Evolutionary conservation across 2,797 vertebrate genomes (phyloP).

Genomic region (Spinus olivaceus): DNA sequence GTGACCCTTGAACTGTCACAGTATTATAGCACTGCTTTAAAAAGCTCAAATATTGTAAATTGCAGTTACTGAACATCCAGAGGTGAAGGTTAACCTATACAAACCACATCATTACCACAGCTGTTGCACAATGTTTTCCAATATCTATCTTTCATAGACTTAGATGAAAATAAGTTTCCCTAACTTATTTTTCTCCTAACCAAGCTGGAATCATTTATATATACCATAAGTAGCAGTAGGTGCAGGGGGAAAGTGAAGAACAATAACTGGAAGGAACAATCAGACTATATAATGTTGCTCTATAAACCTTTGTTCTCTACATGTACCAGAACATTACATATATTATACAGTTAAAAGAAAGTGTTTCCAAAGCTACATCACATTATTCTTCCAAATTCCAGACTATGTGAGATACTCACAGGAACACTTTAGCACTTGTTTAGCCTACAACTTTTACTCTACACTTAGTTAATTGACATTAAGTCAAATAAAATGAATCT

Average conservation of each 20-base stretch:
- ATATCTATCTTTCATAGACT: neutral
- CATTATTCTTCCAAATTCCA: neutral
- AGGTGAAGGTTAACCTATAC: neutral
- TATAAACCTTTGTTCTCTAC: neutral
- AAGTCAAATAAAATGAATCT: neutral
- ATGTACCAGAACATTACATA: neutral
- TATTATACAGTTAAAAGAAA: neutral
- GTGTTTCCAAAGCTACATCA: neutral
- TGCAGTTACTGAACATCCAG: neutral
- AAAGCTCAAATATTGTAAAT: neutral
- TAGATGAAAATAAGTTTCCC: neutral
- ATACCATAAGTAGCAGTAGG: neutral
- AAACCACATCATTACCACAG: neutral
- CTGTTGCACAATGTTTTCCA: neutral
- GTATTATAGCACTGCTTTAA: neutral
- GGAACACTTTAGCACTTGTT: neutral
- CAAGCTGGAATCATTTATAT: neutral
- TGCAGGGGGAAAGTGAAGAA: neutral
- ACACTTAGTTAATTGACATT: neutral
- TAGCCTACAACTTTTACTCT: neutral
- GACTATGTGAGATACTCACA: neutral
- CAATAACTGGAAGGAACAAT: neutral
- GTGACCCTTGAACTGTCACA: neutral
- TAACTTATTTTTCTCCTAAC: neutral
- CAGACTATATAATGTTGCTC: neutral